Conservation (phyloP, 2,888 invertebrate genomes). For the Drosophila aldrichi region DNA sequence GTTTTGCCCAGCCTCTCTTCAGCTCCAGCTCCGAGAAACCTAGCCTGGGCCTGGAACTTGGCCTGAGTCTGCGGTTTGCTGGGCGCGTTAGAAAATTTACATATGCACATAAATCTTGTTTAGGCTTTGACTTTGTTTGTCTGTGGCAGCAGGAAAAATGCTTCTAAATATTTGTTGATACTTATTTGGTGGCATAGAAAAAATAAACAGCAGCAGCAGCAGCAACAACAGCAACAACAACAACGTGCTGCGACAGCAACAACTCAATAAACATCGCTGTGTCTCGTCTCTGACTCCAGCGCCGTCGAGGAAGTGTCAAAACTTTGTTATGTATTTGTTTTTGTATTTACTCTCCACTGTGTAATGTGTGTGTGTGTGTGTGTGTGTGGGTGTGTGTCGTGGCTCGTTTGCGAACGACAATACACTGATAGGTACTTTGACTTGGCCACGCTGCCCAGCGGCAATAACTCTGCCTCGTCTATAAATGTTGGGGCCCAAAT, state of each 20-base stretch:
- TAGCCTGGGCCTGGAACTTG: background rate
- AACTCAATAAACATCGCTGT: slow-evolving; percentile 74
- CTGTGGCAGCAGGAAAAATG: slow-evolving; percentile 43
- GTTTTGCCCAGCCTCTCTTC: slow-evolving; percentile 51
- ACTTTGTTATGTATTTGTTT: slow-evolving; percentile 65
- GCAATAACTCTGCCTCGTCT: slow-evolving; percentile 54
- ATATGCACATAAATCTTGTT: slow-evolving; percentile 79
- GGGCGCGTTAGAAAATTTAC: slow-evolving; percentile 67
- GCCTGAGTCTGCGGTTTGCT: slow-evolving; percentile 55
- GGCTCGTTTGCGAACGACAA: slow-evolving; percentile 22
- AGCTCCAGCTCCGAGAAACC: background rate
- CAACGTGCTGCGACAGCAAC: slow-evolving; percentile 62
- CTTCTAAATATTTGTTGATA: slow-evolving; percentile 74
- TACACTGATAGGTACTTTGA: slow-evolving; percentile 39
- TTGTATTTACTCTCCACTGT: slow-evolving; percentile 45
- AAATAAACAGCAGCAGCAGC: slow-evolving; percentile 27
- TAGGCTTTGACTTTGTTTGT: slow-evolving; percentile 71
- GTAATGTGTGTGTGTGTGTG: slow-evolving; percentile 15
- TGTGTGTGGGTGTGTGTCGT: slow-evolving; percentile 2
- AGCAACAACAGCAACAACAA: slow-evolving; percentile 14
- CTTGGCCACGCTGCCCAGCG: slow-evolving; percentile 36
- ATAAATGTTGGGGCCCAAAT: slow-evolving; percentile 56
- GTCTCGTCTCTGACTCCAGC: slow-evolving; percentile 43
- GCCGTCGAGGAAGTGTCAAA: slow-evolving; percentile 73
- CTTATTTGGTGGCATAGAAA: slow-evolving; percentile 71